A percentile compares a stretch with the other conserved stretches of the same genome.
These are phyloP conservation scores for Oreochromis mossambicus DNA, from an alignment of 2,797 vertebrate genomes.

Conservation along the genomic window DNA sequence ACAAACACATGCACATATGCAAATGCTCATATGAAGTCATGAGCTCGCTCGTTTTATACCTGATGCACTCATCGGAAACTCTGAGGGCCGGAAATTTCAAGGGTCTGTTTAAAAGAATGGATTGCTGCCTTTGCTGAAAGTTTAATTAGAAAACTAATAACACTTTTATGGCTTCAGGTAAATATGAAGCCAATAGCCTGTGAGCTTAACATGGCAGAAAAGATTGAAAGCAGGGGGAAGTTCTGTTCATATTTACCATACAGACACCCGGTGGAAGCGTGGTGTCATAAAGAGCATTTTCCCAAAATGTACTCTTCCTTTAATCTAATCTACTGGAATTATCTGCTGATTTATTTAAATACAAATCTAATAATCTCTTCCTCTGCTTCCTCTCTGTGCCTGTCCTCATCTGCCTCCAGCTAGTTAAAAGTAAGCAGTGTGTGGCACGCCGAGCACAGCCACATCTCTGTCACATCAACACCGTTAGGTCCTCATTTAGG, in stretches of 20 bases:
- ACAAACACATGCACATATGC: background rate
- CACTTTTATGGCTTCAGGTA: background rate
- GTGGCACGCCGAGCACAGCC: conserved; percentile 40
- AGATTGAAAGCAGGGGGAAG: background rate
- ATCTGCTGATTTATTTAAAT: conserved; percentile 15
- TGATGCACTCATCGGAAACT: background rate
- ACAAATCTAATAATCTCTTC: conserved; percentile 9
- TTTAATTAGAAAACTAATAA: background rate
- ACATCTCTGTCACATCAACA: conserved; percentile 67
- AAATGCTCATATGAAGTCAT: conserved; percentile 9
- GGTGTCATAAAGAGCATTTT: background rate
- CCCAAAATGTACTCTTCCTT: background rate
- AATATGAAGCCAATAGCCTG: background rate
- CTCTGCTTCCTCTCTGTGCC: background rate
- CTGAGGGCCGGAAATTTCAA: background rate
- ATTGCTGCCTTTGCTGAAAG: background rate
- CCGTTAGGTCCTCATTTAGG: conserved; percentile 69
- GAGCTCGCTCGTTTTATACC: background rate
- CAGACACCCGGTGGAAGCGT: background rate
- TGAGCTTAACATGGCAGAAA: background rate
- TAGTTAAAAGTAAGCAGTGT: conserved; percentile 59
- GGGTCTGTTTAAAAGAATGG: background rate
- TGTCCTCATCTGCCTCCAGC: conserved; percentile 37
- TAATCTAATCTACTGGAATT: background rate
- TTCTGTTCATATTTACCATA: background rate